phyloP scores from a whole-genome alignment of 2,113 vertebrate genomes.

The Silurus glanis region DNA sequence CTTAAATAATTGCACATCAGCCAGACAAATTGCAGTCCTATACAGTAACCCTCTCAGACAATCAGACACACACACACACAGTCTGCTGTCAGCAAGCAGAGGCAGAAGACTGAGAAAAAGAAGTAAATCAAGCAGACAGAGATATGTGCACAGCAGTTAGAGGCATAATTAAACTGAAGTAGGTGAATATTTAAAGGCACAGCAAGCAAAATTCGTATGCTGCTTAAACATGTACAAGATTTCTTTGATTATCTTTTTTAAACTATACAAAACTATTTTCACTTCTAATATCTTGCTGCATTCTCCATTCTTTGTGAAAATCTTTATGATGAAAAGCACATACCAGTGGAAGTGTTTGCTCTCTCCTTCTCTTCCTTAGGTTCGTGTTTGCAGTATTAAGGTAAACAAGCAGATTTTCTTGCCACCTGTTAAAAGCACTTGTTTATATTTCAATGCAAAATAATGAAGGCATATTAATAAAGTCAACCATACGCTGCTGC shows the following conservation, averaged over 20 bases:
- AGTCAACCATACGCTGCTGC: background rate
- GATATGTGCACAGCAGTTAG: conserved; percentile 36
- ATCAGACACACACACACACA: background rate
- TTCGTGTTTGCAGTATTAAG: conserved; percentile 38
- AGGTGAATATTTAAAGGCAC: conserved; percentile 34
- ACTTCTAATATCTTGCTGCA: background rate
- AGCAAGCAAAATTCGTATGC: background rate
- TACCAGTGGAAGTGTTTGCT: conserved; percentile 2
- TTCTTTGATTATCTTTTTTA: too few relatives aligned
- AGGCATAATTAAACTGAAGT: conserved; percentile 40
- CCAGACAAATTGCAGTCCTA: background rate
- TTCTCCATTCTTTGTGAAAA: too few relatives aligned
- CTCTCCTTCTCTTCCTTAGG: conserved; percentile 43
- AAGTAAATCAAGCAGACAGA: conserved; percentile 52
- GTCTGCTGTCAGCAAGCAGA: conserved; percentile 45
- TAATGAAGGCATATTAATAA: background rate
- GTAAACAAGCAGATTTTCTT: conserved; percentile 26
- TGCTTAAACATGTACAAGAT: background rate
- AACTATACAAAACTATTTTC: background rate
- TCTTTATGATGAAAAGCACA: conserved; percentile 3
- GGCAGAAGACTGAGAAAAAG: conserved; percentile 25
- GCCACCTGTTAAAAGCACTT: conserved; percentile 41
- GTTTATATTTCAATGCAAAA: conserved; percentile 10
- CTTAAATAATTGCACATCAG: background rate
- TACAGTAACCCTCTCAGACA: background rate